A percentile compares a stretch with the other conserved stretches of the same genome.
These are phyloP conservation scores for Agrilus mali DNA, from an alignment of 2,888 invertebrate genomes.

Conservation along the genomic window DNA sequence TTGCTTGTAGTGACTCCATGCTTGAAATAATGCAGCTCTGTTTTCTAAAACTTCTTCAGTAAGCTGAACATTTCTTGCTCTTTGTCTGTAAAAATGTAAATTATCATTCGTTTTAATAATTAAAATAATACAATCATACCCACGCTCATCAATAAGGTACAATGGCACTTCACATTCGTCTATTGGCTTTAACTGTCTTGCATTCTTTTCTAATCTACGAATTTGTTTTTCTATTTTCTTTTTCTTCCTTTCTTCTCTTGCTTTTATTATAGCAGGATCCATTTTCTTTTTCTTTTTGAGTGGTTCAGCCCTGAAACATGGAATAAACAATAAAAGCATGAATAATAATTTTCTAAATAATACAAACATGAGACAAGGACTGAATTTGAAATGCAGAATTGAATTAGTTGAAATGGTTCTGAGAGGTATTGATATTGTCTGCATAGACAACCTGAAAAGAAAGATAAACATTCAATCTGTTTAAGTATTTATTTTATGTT, in stretches of 20 bases:
- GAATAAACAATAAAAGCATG: no score
- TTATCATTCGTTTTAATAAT: slow-evolving; percentile 1
- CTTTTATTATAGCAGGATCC: slow-evolving; percentile 68
- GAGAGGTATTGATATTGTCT: no score
- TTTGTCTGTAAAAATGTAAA: slow-evolving; percentile 31
- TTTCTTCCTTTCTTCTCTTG: slow-evolving; percentile 68
- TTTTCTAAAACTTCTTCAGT: slow-evolving; percentile 48
- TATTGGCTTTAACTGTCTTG: slow-evolving; percentile 78
- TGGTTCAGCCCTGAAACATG: slow-evolving; percentile 61
- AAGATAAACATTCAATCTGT: no score
- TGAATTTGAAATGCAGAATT: no score
- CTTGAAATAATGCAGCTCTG: slow-evolving; percentile 52
- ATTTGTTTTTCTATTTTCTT: slow-evolving; percentile 83
- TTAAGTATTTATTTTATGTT: no score
- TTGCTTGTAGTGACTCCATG: slow-evolving; percentile 62
- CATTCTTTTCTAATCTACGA: slow-evolving; percentile 63
- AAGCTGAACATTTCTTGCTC: slow-evolving; percentile 39
- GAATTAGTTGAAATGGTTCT: no score
- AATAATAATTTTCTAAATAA: no score
- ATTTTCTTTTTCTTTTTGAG: slow-evolving; percentile 79
- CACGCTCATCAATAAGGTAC: slow-evolving; percentile 47
- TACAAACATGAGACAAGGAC: no score
- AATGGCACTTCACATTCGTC: slow-evolving; percentile 71
- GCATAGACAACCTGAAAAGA: no score
- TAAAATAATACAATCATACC: slow-evolving; percentile 35